Conservation (phyloP, 2,888 invertebrate genomes). For the Tridacna gigas region DNA sequence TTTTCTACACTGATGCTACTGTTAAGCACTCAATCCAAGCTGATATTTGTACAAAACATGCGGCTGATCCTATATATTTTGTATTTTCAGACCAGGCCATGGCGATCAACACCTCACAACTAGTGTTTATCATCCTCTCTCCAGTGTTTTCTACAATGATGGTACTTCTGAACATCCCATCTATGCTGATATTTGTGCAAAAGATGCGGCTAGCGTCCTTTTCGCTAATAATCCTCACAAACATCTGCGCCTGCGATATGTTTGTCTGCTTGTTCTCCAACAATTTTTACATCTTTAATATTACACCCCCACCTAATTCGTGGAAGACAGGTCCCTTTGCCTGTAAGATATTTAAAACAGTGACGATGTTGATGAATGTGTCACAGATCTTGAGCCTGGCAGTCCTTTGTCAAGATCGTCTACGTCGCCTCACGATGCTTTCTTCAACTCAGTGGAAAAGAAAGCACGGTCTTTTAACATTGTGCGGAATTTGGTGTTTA, state of each 20-base stretch:
- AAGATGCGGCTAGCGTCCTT: slow-evolving; percentile 43
- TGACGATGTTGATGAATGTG: slow-evolving; percentile 55
- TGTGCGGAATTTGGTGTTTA: slow-evolving; percentile 23
- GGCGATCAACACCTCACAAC: slow-evolving; percentile 28
- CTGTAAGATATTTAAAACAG: slow-evolving; percentile 55
- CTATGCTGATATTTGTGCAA: slow-evolving; percentile 38
- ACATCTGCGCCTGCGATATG: slow-evolving; percentile 60
- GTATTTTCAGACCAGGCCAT: background rate
- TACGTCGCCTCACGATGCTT: slow-evolving; percentile 38
- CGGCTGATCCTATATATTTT: no score
- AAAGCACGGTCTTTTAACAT: slow-evolving; percentile 28
- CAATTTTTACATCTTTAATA: slow-evolving; percentile 49
- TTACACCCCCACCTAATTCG: slow-evolving; percentile 37
- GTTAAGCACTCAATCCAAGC: no score
- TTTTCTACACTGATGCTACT: no score
- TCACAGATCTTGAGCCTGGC: slow-evolving; percentile 55
- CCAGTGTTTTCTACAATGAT: slow-evolving; percentile 42
- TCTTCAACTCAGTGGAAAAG: slow-evolving; percentile 40
- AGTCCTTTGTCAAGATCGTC: slow-evolving; percentile 44
- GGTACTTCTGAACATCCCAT: slow-evolving; percentile 35
- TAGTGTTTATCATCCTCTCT: slow-evolving; percentile 47
- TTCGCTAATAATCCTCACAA: slow-evolving; percentile 43
- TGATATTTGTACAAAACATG: no score
- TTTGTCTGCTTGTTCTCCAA: slow-evolving; percentile 58
- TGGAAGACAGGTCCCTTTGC: slow-evolving; percentile 45